These are phyloP conservation scores for Coregonus clupeaformis DNA, from an alignment of 2,113 vertebrate species.

Conservation along the genomic window DNA sequence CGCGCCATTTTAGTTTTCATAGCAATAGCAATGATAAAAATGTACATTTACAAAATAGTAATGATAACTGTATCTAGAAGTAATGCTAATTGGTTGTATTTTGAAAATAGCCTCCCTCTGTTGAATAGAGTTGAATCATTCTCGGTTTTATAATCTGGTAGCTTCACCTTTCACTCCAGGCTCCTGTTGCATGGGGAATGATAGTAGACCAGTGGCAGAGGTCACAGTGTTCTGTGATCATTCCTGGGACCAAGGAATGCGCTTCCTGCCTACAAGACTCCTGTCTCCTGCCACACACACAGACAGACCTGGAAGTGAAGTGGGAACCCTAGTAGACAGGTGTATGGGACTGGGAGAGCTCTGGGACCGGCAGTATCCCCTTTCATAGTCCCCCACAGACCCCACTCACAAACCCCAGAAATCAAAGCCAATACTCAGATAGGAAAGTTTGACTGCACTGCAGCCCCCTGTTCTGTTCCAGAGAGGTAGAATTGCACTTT, in stretches of 20 bases:
- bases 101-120: background rate
- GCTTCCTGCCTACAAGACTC: background rate
- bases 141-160: too few relatives aligned
- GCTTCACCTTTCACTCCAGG: background rate
- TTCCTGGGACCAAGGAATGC: conserved; percentile 9
- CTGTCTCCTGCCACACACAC: conserved; percentile 5
- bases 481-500: conserved; percentile 9
- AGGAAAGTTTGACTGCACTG: background rate
- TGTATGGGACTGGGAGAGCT: conserved; percentile 54
- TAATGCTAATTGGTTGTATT: background rate
- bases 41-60: background rate
- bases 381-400: conserved; percentile 60
- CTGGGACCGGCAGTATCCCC: conserved; percentile 37
- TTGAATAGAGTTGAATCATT: too few relatives aligned
- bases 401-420: conserved; percentile 48
- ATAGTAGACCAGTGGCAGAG: background rate
- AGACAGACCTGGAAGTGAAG: conserved; percentile 52
- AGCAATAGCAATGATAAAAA: background rate
- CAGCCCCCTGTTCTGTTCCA: too few relatives aligned
- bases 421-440: conserved; percentile 63
- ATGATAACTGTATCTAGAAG: too few relatives aligned
- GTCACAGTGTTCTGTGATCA: conserved; percentile 8
- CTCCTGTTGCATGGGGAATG: background rate
- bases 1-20: background rate
- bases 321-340: conserved; percentile 61